Evolutionary conservation across 2,888 invertebrate genomes (phyloP), one percentile per base, ranked within the genome.

Genomic region (Cerceris ruficornis): DNA sequence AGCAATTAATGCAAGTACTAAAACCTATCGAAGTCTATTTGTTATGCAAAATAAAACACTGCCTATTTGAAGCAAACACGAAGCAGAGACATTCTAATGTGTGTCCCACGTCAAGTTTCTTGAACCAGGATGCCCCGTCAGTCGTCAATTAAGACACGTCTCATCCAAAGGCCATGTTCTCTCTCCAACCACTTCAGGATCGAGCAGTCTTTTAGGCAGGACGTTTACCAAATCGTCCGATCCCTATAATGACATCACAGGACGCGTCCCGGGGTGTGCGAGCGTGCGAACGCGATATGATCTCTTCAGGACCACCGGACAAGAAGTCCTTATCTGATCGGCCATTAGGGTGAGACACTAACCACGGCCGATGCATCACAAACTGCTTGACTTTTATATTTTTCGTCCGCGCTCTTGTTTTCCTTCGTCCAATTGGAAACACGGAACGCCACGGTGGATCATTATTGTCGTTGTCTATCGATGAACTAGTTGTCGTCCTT

Each of bases 271-370:
- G 72, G 81, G 85, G 83, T 78, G 83, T 76, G 85, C 82, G 86
- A 87, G 87, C 86, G 88, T 86, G 88, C 84, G 84, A 88, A 82
- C 80, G 77, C 80, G 84, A 87, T 84, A 87, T 66, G 75, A 85
- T 86, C 84, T 82, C 62, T 64, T 61, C 57, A 79, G 71, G 85
- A 86, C 86, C 86, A 84, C 86, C 85, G 83, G 81, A 82, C 81
- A 82, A 84, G 87, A 76, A 80, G 80, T 11, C 65, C 69, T 89
- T 89, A 90, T 90, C 90, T 88, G 89, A 90, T 90, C 85, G 82
- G 69, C 86, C 87, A 90, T 90, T 89, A 89, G 83, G 86, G 84
- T 84, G 86, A 87, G 84, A 83, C 85, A 81, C 77, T 76, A 80
- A 82, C 75, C 76, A 60, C 59, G 70, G 58, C 41, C 85, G 85